Evolutionary conservation across 92 coral and sea anemone species (phyloP), one percentile per base, ranked within the genome.

Genomic region (Desmophyllum pertusum): DNA sequence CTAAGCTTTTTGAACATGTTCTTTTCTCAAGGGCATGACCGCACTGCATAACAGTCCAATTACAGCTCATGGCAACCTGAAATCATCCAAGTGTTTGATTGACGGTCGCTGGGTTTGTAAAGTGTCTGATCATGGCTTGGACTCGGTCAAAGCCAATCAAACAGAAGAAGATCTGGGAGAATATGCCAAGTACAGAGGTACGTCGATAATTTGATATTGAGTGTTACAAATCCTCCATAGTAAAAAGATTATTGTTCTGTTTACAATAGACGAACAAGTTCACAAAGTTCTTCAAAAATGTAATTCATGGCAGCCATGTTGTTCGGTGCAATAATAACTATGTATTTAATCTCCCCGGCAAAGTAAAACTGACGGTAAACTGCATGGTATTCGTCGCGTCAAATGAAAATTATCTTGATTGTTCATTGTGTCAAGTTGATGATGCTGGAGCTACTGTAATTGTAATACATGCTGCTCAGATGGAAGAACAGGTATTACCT

Each of bases 51-150:
- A 86, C 50, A 93, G 97, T 67, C 89, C 93, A 13, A 80, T 93
- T 8, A 70, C 82, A 6, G 85, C 92, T 30, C 97, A 93, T 81
- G 97, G 97, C 37, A 80, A 73, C 85, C 87, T 93, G 19, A 92
- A 85, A 53, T 93, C 97, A 51, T 89, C 97, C 21, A 93, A 91
- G 57, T 93, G 97, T 61, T 75, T 91, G 90, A 93, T 93, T 81
- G 97, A 93, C 86, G 87, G 93, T 81, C 95, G 95, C 48, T 93
- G 97, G 97, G 93, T 84, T 39, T 93, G 97, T 87, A 84, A 83
- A 55, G 85, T 93, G 35, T 62, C 89, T 3, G 95, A 89, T 62
- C 89, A 86, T 77, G 97, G 97, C 46, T 83, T 93, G 84, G 89
- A 77, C 48, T 69, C 71, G 27, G 50, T 93, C 42, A 86, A 75